Conservation (phyloP, 2,797 vertebrate species). For the Trachops cirrhosus region DNA sequence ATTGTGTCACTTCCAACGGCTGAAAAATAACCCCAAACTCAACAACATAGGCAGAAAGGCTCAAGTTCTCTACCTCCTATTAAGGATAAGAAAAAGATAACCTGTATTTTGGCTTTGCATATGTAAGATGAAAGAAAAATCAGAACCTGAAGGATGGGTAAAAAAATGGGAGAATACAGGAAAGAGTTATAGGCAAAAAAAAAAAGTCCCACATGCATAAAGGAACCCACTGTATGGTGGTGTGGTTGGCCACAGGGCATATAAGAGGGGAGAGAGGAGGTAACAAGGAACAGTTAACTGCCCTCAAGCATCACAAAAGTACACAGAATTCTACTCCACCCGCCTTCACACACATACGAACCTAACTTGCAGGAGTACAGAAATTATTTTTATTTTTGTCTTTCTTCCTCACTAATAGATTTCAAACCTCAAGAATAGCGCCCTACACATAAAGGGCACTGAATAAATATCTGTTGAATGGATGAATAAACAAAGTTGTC, state of each 20-base stretch:
- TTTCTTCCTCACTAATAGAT: background rate
- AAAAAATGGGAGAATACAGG: background rate
- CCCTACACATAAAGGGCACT: background rate
- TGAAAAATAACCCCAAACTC: background rate
- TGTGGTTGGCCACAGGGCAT: rapidly evolving
- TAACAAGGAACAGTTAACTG: background rate
- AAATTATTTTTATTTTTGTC: background rate
- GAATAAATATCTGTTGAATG: background rate
- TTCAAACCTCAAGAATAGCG: background rate
- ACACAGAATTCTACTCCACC: background rate
- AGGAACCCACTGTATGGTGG: background rate
- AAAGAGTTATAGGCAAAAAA: background rate
- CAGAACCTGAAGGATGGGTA: background rate
- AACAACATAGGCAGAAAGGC: background rate
- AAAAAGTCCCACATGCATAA: background rate
- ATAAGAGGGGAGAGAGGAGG: background rate
- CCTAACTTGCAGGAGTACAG: background rate
- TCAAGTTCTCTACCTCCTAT: background rate
- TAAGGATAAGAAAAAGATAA: background rate
- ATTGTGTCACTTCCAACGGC: background rate
- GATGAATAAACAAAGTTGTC: background rate
- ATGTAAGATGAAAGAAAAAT: background rate
- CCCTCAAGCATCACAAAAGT: background rate
- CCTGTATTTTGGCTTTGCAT: background rate
- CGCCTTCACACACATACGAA: no score